Evolutionary conservation across 2,888 invertebrate species (phyloP).

Genomic region (Microctonus aethiopoides): DNA sequence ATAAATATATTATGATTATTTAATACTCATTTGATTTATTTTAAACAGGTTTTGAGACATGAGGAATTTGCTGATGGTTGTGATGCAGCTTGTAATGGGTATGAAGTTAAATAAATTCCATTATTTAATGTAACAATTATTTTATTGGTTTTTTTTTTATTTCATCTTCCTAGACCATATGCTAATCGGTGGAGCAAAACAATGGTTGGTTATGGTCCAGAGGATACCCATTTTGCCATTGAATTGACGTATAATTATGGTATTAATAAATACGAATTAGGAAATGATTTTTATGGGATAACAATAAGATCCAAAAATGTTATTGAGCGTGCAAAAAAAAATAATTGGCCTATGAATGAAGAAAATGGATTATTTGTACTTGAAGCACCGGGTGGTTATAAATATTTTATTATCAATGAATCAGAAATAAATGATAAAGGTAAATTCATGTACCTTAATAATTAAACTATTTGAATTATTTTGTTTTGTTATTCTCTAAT

Average conservation of each 20-base stretch:
- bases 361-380: constrained; percentile 74
- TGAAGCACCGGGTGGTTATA: constrained; percentile 93
- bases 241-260: constrained; percentile 99
- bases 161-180: constrained; percentile 79
- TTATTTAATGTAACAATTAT: not conserved
- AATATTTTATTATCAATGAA: constrained; percentile 83
- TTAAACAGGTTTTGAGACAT: constrained; percentile 85
- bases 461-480: not conserved
- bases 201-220: constrained; percentile 98
- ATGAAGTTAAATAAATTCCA: constrained; percentile 50
- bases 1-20: too few relatives aligned
- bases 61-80: constrained; percentile 98
- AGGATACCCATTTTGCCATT: constrained; percentile 93
- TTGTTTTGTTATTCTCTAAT: not conserved
- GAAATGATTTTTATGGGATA: constrained; percentile 92
- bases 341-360: constrained; percentile 79
- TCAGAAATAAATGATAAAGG: constrained; percentile 76
- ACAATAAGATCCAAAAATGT: constrained; percentile 84
- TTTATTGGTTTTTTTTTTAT: not conserved
- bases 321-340: constrained; percentile 77
- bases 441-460: constrained; percentile 54
- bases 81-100: constrained; percentile 98
- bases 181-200: constrained; percentile 99
- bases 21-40: not conserved
- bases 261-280: constrained; percentile 84